These are phyloP conservation scores for Cossypha heuglini DNA, from an alignment of 2,797 vertebrate species.

Conservation along the genomic window DNA sequence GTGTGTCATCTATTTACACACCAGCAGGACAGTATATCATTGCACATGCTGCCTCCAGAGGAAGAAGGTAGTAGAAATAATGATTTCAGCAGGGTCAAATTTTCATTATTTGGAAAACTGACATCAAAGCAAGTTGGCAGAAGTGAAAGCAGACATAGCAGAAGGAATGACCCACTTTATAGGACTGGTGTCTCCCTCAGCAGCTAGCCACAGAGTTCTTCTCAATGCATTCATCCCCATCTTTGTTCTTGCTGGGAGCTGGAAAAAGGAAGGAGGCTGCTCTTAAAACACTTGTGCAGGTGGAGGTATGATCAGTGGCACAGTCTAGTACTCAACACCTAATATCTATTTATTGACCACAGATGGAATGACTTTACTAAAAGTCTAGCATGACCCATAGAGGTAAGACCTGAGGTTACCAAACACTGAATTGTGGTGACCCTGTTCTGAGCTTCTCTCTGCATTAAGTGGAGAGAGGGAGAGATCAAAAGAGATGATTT, in stretches of 20 bases:
- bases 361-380: neutral
- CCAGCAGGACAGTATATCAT: neutral
- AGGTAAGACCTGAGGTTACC: neutral
- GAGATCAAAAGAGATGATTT: neutral
- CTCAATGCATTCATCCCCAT: neutral
- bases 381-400: neutral
- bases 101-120: neutral
- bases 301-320: neutral
- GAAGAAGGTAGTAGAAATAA: neutral
- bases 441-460: neutral
- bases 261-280: neutral
- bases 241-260: neutral
- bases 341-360: neutral
- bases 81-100: neutral
- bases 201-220: neutral
- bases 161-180: neutral
- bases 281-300: neutral
- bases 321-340: neutral
- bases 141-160: neutral
- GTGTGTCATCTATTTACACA: neutral
- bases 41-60: neutral
- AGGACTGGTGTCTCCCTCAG: neutral
- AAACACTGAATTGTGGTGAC: neutral
- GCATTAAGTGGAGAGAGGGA: neutral
- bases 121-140: neutral